Evolutionary conservation across 1,140 invertebrate genomes (phyloP).

Genomic region (Subanguina moxae): DNA sequence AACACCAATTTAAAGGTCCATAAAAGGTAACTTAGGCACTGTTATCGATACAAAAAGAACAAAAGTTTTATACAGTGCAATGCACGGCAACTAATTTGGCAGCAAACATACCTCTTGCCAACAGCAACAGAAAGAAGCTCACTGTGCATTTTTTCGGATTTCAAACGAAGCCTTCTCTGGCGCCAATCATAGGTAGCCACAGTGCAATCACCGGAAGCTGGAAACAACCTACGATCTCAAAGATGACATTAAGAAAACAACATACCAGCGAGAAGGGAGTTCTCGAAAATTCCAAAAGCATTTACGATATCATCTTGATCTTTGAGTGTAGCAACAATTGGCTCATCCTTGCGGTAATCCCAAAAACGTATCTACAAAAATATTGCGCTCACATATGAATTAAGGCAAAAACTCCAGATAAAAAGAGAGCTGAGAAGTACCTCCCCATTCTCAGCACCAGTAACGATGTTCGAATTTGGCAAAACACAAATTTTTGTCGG

Average conservation of each 20-base stretch:
- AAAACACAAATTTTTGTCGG: slow-evolving; percentile 19
- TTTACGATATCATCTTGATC: slow-evolving; percentile 37
- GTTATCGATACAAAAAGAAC: no score
- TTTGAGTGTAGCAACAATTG: slow-evolving; percentile 16
- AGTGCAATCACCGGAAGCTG: slow-evolving; percentile 33
- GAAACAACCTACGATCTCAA: not conserved
- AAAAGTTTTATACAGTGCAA: no score
- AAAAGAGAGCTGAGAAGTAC: not conserved
- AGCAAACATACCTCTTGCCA: slow-evolving; percentile 14
- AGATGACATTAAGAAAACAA: no score
- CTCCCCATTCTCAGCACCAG: slow-evolving; percentile 29
- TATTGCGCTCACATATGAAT: not conserved
- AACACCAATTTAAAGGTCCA: no score
- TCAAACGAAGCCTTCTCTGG: slow-evolving; percentile 18
- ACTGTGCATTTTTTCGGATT: slow-evolving; percentile 34
- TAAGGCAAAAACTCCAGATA: not conserved
- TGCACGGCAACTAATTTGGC: no score
- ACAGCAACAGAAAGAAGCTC: slow-evolving; percentile 30
- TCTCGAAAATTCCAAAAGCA: slow-evolving; percentile 11
- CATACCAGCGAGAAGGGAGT: not conserved
- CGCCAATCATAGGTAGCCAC: slow-evolving; percentile 28
- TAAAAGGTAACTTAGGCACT: no score
- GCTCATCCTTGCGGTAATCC: slow-evolving; percentile 21
- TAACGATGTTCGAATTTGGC: slow-evolving; percentile 14
- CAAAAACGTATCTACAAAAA: slow-evolving; percentile 24